Evolutionary conservation across 2,797 vertebrate genomes (phyloP).

Genomic region (Falco peregrinus): DNA sequence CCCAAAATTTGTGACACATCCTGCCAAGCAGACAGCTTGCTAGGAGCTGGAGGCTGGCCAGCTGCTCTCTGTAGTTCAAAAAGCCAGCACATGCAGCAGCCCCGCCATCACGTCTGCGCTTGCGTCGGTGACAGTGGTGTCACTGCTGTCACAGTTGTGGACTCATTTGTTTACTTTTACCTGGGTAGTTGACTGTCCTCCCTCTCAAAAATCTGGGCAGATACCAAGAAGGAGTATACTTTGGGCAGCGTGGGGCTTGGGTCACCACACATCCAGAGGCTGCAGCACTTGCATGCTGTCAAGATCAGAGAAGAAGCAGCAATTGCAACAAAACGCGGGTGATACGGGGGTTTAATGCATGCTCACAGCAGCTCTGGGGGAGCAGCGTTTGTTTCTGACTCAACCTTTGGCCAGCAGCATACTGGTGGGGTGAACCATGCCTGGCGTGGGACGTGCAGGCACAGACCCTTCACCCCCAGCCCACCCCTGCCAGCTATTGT

Average conservation of each 20-base stretch:
- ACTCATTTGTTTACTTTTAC: background rate
- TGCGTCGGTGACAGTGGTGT: background rate
- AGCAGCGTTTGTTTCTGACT: rapidly evolving
- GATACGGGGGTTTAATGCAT: background rate
- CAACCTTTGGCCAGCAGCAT: background rate
- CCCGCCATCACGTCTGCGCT: rapidly evolving
- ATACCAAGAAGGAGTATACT: background rate
- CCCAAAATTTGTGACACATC: background rate
- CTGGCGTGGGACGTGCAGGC: background rate
- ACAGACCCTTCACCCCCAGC: background rate
- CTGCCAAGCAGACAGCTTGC: background rate
- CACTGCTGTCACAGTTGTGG: background rate
- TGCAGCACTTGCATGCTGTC: background rate
- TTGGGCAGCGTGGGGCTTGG: background rate
- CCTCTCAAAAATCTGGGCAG: background rate
- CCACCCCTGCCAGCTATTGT: background rate
- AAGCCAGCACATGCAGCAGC: background rate
- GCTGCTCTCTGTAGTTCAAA: background rate
- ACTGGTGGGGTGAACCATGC: background rate
- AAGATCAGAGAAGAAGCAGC: background rate
- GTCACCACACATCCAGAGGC: rapidly evolving
- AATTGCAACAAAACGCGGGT: background rate
- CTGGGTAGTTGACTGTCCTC: rapidly evolving
- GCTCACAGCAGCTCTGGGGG: background rate
- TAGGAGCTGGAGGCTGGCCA: background rate